Conservation (phyloP, 1,140 invertebrate genomes). For the Drosophila carrolli region DNA sequence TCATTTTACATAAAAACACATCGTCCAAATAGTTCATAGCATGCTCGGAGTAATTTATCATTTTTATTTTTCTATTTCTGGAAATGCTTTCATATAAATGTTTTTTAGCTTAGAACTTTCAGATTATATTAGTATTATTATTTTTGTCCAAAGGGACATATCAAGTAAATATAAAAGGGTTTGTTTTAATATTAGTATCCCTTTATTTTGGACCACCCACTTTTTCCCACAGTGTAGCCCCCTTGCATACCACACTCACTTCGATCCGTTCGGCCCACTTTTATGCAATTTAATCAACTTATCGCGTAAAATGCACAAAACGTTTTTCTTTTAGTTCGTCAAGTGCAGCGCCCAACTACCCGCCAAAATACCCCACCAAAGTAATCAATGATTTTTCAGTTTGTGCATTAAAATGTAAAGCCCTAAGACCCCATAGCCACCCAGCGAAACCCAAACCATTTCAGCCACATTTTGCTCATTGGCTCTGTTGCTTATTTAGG, state of each 20-base stretch:
- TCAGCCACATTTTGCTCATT: slow-evolving; percentile 49
- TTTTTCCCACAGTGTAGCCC: slow-evolving; percentile 1
- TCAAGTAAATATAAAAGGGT: too few relatives aligned
- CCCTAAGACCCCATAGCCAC: slow-evolving; percentile 6
- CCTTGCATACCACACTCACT: slow-evolving; percentile 1
- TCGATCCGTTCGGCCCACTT: slow-evolving; percentile 48
- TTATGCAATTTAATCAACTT: slow-evolving; percentile 82
- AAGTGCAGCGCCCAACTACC: slow-evolving; percentile 32
- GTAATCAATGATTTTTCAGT: slow-evolving; percentile 73
- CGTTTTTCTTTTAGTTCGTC: slow-evolving; percentile 40
- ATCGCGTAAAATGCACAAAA: slow-evolving; percentile 66
- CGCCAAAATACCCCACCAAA: slow-evolving; percentile 20
- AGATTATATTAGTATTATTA: too few relatives aligned
- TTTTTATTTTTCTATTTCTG: background rate
- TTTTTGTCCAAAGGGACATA: too few relatives aligned
- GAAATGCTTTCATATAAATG: too few relatives aligned
- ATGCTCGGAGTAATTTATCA: background rate
- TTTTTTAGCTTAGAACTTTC: too few relatives aligned
- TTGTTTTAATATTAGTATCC: too few relatives aligned
- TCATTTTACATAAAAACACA: background rate
- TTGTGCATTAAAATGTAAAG: slow-evolving; percentile 64
- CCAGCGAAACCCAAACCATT: slow-evolving; percentile 19
- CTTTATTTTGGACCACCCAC: too few relatives aligned
- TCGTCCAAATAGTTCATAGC: background rate
- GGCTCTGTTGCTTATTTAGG: slow-evolving; percentile 66